A percentile compares a stretch with the other conserved stretches of the same genome.
These are phyloP conservation scores for Poeciliopsis gracilis DNA, from an alignment of 2,797 vertebrate species.

Conservation along the genomic window DNA sequence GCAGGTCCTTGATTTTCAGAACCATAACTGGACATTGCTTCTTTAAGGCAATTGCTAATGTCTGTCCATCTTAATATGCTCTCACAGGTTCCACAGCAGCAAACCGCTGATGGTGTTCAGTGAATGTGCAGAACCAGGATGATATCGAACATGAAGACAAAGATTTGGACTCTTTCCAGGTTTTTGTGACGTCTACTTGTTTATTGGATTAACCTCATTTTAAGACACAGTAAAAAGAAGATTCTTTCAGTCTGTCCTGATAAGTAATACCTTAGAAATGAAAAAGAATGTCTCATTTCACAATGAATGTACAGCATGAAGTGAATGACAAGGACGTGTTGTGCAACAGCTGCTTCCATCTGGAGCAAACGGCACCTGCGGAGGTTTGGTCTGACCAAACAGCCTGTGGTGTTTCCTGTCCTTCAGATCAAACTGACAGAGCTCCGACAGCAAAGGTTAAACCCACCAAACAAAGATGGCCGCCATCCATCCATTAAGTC, in stretches of 20 bases:
- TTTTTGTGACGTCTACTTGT: background rate
- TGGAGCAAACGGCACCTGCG: background rate
- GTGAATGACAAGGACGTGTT: background rate
- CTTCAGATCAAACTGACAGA: constrained; percentile 9
- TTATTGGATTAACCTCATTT: background rate
- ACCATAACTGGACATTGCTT: too few species aligned
- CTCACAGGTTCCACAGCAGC: background rate
- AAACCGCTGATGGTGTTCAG: background rate
- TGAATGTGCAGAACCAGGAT: background rate
- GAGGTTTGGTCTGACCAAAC: constrained; percentile 2
- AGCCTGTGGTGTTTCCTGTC: background rate
- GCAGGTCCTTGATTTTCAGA: background rate
- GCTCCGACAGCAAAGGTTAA: background rate
- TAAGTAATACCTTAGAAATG: background rate
- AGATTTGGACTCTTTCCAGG: background rate
- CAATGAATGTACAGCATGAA: background rate
- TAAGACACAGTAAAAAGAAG: background rate
- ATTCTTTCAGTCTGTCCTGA: background rate
- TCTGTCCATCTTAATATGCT: too few species aligned
- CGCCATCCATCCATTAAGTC: constrained; percentile 15
- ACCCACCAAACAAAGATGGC: background rate
- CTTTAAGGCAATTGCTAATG: too few species aligned
- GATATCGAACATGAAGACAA: background rate
- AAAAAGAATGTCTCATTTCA: background rate
- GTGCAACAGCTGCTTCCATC: constrained; percentile 1